These are phyloP conservation scores for Athetis lepigone DNA, from an alignment of 2,888 invertebrate genomes.

Conservation along the genomic window DNA sequence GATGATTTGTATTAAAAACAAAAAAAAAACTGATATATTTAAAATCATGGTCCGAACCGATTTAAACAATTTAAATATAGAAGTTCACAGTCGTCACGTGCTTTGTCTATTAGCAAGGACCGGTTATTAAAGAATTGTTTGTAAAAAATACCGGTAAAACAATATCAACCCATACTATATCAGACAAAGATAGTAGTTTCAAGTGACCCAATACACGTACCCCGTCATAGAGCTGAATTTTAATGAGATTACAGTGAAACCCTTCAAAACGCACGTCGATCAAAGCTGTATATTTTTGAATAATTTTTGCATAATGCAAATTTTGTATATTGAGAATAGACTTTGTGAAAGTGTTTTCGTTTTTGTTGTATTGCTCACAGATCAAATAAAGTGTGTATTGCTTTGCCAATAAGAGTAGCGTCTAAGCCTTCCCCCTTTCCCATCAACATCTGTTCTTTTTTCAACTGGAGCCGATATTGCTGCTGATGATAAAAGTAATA, in stretches of 20 bases:
- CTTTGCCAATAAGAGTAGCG: too few species aligned
- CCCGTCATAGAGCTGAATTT: constrained; percentile 39
- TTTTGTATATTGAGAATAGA: constrained; percentile 2
- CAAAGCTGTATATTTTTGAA: constrained; percentile 22
- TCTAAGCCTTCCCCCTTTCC: too few species aligned
- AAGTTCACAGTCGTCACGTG: background rate
- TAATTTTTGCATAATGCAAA: constrained; percentile 11
- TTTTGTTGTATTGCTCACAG: too few species aligned
- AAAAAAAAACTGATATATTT: too few species aligned
- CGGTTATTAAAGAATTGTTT: background rate
- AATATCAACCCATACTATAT: constrained; percentile 34
- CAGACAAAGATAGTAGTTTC: constrained; percentile 11
- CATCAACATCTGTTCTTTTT: too few species aligned
- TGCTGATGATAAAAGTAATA: too few species aligned
- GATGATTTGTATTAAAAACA: too few species aligned
- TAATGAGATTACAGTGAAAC: constrained; percentile 49
- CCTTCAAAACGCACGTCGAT: constrained; percentile 37
- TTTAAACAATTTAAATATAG: too few species aligned
- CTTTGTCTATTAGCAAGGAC: background rate
- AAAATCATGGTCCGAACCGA: background rate
- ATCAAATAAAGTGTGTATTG: too few species aligned
- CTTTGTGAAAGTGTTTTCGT: too few species aligned
- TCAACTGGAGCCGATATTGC: too few species aligned
- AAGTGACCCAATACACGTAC: constrained; percentile 58
- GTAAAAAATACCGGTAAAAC: background rate